phyloP scores from a whole-genome alignment of 2,113 vertebrate genomes.

The Antechinus stuartii region DNA sequence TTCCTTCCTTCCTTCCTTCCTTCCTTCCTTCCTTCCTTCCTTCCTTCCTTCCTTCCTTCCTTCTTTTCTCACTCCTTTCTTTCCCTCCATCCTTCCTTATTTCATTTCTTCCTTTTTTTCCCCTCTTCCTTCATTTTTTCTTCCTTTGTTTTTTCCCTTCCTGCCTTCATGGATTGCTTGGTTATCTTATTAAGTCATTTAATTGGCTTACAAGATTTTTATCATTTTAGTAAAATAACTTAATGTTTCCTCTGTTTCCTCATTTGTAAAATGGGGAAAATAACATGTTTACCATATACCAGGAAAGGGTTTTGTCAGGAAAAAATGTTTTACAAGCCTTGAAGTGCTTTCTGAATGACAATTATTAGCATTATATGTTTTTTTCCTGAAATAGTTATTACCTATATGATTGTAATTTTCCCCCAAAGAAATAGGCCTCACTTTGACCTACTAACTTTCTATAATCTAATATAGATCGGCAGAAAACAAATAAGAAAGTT shows the following conservation, averaged over 20 bases:
- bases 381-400: background rate
- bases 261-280: background rate
- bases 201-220: background rate
- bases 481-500: background rate
- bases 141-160: no score
- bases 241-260: background rate
- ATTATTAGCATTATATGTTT: background rate
- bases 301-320: background rate
- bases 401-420: background rate
- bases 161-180: background rate
- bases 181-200: background rate
- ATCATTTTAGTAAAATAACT: background rate
- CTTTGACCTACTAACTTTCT: no score
- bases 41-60: no score
- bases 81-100: no score
- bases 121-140: no score
- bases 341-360: background rate
- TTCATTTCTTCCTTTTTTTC: no score
- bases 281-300: background rate
- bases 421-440: no score
- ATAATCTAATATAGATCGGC: background rate
- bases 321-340: background rate
- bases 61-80: no score
- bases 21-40: no score
- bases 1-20: no score